Evolutionary conservation across 1,140 invertebrate species (phyloP), one percentile per base, ranked within the genome.

Genomic region (Drosophila pandora): DNA sequence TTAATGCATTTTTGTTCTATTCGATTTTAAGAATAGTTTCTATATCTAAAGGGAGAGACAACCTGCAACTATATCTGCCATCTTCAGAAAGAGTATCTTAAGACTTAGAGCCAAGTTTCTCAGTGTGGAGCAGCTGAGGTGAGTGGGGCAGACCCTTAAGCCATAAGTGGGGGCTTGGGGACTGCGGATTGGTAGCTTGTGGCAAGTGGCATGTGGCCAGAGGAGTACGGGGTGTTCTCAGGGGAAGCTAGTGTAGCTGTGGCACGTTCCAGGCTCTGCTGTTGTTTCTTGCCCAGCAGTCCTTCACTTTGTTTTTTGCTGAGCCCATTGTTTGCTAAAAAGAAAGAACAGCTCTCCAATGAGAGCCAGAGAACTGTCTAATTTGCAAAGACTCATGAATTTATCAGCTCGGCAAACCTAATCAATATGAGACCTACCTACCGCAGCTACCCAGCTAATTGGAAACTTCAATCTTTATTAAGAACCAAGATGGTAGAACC

Each of bases 261-360:
- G 63, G 65, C 50, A 56, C 65, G 49, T 69, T 67, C 61, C 17
- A 3, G 2, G 58, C 47, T 60, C 9, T 43, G 41, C 28, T 49
- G 28, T 17, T 52, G 28, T 10, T 30, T n/a, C 17, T 17, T n/a
- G 48, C 28, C 8, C 21, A 41, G 58, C 41, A 17, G 30, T 50
- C 17, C 58, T 2, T 32, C 30, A 6, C 2, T 28, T 37, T 47
- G 17, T 17, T 17, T 17, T 34, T 23, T n/a, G 30, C 62, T 25
- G 50, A 45, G 63, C 65, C 65, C 49, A 68, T 69, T 68, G 65
- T 69, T 69, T 69, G 65, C n/a, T 30, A 30, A 34, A 21, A 30
- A 12, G 17, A 12, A 53, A 34, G 50, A 50, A 37, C 34, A 37
- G 34, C 34, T 37, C 34, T 37, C 34, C 34, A 37, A 37, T 37